Evolutionary conservation across 30 jellyfish, hydroid and myxozoan species (phyloP).

Genomic region (Phacellophora camtschatica): DNA sequence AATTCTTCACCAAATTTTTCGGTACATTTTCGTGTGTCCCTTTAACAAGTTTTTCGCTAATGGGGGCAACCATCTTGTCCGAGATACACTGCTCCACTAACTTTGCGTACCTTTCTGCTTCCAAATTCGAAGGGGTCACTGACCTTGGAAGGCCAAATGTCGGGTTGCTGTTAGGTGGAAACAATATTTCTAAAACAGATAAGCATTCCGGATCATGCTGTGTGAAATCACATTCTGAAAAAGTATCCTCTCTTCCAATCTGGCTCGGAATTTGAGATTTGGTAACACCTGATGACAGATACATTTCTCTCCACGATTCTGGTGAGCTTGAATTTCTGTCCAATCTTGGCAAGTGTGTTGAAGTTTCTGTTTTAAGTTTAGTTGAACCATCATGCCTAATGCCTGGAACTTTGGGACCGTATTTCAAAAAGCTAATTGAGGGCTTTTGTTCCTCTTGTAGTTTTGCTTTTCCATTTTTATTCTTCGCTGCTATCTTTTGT

Average conservation of each 20-base stretch:
- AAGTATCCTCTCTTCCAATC: constrained; percentile 27
- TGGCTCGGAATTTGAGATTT: constrained; percentile 56
- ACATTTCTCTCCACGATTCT: constrained; percentile 40
- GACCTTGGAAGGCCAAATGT: constrained; percentile 67
- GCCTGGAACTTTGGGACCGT: not conserved
- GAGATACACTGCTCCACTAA: constrained; percentile 50
- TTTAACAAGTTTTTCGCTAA: constrained; percentile 25
- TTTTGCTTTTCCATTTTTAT: not conserved
- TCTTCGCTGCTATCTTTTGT: not conserved
- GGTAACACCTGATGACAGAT: constrained; percentile 16
- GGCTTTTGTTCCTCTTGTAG: constrained; percentile 38
- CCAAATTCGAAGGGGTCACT: constrained; percentile 45
- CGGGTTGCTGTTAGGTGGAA: constrained; percentile 58
- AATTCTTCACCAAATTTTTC: constrained; percentile 19
- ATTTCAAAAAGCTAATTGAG: not conserved
- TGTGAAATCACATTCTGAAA: constrained; percentile 57
- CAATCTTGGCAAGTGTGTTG: not conserved
- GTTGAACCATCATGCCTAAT: not conserved
- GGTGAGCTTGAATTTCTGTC: constrained; percentile 1
- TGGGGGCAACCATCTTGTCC: constrained; percentile 48
- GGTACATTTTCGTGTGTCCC: constrained; percentile 41
- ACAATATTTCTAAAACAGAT: constrained; percentile 32
- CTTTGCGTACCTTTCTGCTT: constrained; percentile 30
- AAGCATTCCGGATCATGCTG: constrained; percentile 55
- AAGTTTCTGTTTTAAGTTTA: not conserved